Conservation (phyloP, 2,113 vertebrate species). For the Bungarus multicinctus region DNA sequence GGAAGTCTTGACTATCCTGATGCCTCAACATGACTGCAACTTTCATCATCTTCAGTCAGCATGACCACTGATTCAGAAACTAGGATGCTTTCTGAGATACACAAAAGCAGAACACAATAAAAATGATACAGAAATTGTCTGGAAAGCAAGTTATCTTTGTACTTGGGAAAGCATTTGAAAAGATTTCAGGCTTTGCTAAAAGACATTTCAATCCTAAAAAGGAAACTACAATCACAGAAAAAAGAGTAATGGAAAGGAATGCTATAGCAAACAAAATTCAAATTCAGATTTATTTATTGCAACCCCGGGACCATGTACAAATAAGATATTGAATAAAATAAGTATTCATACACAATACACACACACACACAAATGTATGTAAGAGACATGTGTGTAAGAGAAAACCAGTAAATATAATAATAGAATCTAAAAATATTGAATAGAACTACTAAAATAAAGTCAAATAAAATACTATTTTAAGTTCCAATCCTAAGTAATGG, state of each 20-base stretch:
- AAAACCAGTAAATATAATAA: background rate
- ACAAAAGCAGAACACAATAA: background rate
- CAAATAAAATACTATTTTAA: background rate
- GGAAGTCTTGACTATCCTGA: background rate
- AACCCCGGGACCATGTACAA: background rate
- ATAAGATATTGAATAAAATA: background rate
- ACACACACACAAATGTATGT: background rate
- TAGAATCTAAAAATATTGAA: background rate
- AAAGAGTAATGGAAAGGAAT: background rate
- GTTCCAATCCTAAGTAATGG: background rate
- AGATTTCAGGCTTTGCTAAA: background rate
- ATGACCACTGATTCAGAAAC: background rate
- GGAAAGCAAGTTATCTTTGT: background rate
- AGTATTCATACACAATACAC: too few species aligned
- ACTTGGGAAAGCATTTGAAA: background rate
- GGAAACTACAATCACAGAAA: background rate
- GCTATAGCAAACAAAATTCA: background rate
- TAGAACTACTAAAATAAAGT: background rate
- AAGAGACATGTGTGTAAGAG: background rate
- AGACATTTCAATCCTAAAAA: background rate
- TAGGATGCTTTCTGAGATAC: background rate
- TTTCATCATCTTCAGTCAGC: background rate
- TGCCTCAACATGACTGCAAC: background rate
- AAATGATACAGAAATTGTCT: background rate
- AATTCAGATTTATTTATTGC: background rate